Evolutionary conservation across 2,113 vertebrate genomes (phyloP).

Genomic region (Callospermophilus lateralis): DNA sequence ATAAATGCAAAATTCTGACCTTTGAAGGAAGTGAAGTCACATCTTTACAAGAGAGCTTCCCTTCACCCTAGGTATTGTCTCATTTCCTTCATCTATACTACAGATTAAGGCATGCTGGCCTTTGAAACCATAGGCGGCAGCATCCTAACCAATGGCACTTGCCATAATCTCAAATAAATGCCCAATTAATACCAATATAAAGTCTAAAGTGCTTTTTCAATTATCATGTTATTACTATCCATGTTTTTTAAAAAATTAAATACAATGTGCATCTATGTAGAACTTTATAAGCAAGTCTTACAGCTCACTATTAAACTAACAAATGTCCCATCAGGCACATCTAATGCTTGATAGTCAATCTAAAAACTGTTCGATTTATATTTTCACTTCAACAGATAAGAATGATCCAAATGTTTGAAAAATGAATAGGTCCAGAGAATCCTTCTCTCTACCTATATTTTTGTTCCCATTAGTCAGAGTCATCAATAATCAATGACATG

Average conservation of each 20-base stretch:
- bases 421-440: background rate
- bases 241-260: slow-evolving; percentile 16
- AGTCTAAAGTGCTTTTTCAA: slow-evolving; percentile 34
- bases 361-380: slow-evolving; percentile 38
- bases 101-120: background rate
- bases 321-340: slow-evolving; percentile 17
- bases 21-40: slow-evolving; percentile 61
- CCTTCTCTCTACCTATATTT: slow-evolving; percentile 22
- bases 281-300: slow-evolving; percentile 55
- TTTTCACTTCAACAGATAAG: slow-evolving; percentile 21
- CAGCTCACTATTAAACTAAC: slow-evolving; percentile 39
- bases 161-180: background rate
- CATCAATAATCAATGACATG: slow-evolving; percentile 23
- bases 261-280: background rate
- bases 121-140: background rate
- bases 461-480: slow-evolving; percentile 1
- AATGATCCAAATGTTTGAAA: slow-evolving; percentile 40
- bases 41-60: slow-evolving; percentile 35
- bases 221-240: background rate
- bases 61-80: background rate
- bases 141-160: background rate
- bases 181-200: slow-evolving; percentile 17
- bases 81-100: background rate
- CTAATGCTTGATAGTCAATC: background rate
- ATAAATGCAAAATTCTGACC: slow-evolving; percentile 27